Conservation (phyloP, 2,888 invertebrate genomes). For the Tipula helvola region DNA sequence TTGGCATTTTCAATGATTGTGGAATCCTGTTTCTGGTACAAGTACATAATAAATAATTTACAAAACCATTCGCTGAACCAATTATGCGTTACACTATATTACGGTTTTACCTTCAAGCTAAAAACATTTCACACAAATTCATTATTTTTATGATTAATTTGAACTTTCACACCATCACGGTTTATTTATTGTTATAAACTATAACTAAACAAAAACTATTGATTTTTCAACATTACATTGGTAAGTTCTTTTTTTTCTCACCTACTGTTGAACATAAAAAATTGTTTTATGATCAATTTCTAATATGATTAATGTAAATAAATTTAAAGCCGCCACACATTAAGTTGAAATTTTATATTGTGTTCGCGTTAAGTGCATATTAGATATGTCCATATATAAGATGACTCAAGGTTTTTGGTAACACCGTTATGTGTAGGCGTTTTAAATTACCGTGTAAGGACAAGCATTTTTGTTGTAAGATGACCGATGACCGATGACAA, state of each 20-base stretch:
- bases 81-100: background rate
- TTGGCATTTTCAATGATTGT: background rate
- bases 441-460: background rate
- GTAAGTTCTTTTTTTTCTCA: background rate
- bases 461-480: background rate
- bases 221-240: background rate
- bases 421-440: background rate
- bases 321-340: background rate
- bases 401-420: background rate
- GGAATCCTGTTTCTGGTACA: background rate
- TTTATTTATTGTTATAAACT: background rate
- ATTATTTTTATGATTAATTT: background rate
- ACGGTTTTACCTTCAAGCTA: background rate
- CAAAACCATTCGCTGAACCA: background rate
- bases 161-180: background rate
- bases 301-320: background rate
- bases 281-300: background rate
- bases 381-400: background rate
- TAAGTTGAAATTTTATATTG: background rate
- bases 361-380: background rate
- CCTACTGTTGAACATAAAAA: background rate
- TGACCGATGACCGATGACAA: background rate
- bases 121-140: background rate
- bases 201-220: background rate
- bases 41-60: background rate